Percentiles rank a stretch among this genome's conserved stretches.
Conservation (phyloP, 2,797 vertebrate species). For the Iguana delicatissima region DNA sequence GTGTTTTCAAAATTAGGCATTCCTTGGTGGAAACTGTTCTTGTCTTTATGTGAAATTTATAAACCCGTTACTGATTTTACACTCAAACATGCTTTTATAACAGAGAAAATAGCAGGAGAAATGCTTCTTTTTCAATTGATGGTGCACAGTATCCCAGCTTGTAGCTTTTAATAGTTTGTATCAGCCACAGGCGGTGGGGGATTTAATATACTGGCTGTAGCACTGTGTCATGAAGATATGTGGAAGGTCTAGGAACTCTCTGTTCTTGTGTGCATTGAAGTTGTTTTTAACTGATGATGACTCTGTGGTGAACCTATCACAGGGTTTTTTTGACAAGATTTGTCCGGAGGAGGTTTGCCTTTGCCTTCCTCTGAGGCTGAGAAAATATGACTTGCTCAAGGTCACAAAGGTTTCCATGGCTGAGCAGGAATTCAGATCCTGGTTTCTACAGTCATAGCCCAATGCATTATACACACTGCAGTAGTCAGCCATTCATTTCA, state of each 20-base stretch:
- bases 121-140: constrained; percentile 9
- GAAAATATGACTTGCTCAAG: no score
- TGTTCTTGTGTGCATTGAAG: no score
- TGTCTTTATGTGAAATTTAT: constrained; percentile 40
- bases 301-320: no score
- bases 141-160: not conserved
- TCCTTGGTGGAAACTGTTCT: constrained; percentile 29
- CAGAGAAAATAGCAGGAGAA: constrained; percentile 21
- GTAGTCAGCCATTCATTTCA: not conserved
- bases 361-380: no score
- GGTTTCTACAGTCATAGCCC: no score
- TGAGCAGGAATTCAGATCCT: no score
- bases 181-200: not conserved
- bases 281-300: no score
- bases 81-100: constrained; percentile 30
- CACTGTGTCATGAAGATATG: not conserved
- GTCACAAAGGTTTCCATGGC: no score
- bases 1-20: constrained; percentile 26
- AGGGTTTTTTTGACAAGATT: no score
- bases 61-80: constrained; percentile 34
- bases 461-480: not conserved
- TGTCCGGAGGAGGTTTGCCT: no score
- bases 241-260: constrained; percentile 1
- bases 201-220: constrained; percentile 2
- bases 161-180: not conserved